Conservation (phyloP, 2,797 vertebrate genomes). For the Myripristis murdjan region DNA sequence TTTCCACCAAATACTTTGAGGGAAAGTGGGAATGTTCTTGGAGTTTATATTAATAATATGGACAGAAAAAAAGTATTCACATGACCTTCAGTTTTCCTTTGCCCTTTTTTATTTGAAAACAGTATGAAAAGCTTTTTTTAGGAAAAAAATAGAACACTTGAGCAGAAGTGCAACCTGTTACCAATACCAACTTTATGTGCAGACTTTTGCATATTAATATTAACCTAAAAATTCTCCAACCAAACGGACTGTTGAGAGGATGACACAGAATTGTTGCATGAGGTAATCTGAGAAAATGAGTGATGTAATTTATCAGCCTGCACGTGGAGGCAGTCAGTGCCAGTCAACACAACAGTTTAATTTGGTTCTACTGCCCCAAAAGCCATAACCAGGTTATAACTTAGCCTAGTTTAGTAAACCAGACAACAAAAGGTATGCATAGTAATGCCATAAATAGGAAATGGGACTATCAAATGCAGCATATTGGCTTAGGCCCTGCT, state of each 20-base stretch:
- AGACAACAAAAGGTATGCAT: constrained; percentile 8
- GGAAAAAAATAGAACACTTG: too few relatives aligned
- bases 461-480: not conserved
- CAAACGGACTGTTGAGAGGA: not conserved
- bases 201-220: too few relatives aligned
- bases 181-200: too few relatives aligned
- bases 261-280: not conserved
- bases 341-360: not conserved
- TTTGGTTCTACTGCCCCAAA: not conserved
- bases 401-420: not conserved
- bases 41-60: too few relatives aligned
- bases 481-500: not conserved
- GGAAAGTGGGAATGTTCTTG: not conserved
- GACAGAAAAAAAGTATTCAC: too few relatives aligned
- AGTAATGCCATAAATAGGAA: constrained; percentile 20
- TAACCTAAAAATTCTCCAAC: too few relatives aligned
- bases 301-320: not conserved
- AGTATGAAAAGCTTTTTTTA: too few relatives aligned
- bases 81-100: too few relatives aligned
- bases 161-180: too few relatives aligned
- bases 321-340: not conserved
- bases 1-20: too few relatives aligned
- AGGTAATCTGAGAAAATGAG: not conserved
- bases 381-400: not conserved
- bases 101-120: too few relatives aligned